Evolutionary conservation across 2,113 vertebrate genomes (phyloP).

Genomic region (Hemicordylus capensis): DNA sequence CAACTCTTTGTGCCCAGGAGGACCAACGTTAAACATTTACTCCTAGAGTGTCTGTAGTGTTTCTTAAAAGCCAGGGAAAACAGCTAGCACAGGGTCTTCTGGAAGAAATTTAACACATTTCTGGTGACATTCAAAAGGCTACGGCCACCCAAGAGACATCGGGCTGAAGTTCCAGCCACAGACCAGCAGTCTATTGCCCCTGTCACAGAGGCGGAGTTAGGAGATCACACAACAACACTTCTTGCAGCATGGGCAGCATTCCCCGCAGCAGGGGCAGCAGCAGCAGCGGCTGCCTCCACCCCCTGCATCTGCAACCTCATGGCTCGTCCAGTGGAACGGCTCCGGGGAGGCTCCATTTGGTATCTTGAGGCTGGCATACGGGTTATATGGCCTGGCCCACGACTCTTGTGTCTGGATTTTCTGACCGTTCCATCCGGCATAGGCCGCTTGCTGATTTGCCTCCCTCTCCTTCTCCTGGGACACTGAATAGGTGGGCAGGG

Average conservation of each 20-base stretch:
- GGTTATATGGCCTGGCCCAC: conserved; percentile 69
- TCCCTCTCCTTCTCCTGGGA: neutral
- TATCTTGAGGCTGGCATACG: conserved; percentile 67
- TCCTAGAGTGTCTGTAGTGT: neutral
- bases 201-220: neutral
- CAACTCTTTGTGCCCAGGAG: neutral
- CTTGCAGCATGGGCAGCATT: conserved; percentile 62
- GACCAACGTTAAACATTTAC: neutral
- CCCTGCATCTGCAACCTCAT: conserved; percentile 55
- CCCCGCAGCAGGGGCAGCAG: conserved; percentile 67
- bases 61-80: neutral
- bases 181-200: neutral
- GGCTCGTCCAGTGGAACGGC: conserved; percentile 63
- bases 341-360: neutral
- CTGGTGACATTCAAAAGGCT: neutral
- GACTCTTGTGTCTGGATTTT: conserved; percentile 26
- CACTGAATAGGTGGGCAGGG: accelerated
- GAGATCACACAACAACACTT: conserved; percentile 69
- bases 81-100: neutral
- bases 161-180: neutral
- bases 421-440: neutral
- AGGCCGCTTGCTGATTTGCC: accelerated
- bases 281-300: conserved; percentile 30
- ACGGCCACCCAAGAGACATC: neutral
- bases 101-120: neutral